Evolutionary conservation across 2,888 invertebrate species (phyloP).

Genomic region (Amblyjoppa proteus): DNA sequence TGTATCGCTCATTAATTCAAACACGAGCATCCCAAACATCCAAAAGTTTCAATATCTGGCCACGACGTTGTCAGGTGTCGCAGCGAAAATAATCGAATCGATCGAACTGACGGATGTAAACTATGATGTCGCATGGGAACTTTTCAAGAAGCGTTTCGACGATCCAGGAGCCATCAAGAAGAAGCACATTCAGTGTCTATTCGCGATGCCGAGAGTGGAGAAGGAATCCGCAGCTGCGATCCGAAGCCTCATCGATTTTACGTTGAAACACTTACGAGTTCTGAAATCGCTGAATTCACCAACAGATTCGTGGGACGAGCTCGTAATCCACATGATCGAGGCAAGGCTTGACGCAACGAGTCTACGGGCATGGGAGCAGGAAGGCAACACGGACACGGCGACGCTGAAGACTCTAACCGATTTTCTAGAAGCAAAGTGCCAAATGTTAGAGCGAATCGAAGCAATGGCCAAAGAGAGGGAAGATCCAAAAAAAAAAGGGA

Average conservation of each 20-base stretch:
- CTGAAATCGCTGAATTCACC: conserved; percentile 58
- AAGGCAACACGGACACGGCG: conserved; percentile 30
- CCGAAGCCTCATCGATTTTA: conserved; percentile 60
- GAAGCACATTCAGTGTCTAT: conserved; percentile 64
- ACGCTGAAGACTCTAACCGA: conserved; percentile 51
- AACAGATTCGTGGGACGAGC: conserved; percentile 64
- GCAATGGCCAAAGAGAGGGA: conserved; percentile 38
- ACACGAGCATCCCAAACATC: conserved; percentile 46
- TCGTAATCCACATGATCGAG: conserved; percentile 64
- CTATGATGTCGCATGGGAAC: conserved; percentile 56
- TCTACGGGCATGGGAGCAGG: conserved; percentile 65
- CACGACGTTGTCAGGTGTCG: conserved; percentile 44
- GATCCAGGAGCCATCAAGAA: conserved; percentile 59
- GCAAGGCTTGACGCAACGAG: conserved; percentile 61
- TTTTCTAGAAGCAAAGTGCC: conserved; percentile 61
- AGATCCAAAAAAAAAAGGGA: conserved; percentile 13
- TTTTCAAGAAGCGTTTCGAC: conserved; percentile 65
- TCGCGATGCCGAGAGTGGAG: conserved; percentile 56
- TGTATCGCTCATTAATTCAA: conserved; percentile 59
- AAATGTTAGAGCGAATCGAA: conserved; percentile 64
- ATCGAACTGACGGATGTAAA: conserved; percentile 66
- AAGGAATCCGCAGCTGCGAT: conserved; percentile 63
- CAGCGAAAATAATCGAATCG: conserved; percentile 61
- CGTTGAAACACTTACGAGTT: conserved; percentile 64
- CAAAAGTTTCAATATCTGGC: conserved; percentile 66